phyloP scores from a whole-genome alignment of 2,113 vertebrate genomes.

The Gadus macrocephalus region DNA sequence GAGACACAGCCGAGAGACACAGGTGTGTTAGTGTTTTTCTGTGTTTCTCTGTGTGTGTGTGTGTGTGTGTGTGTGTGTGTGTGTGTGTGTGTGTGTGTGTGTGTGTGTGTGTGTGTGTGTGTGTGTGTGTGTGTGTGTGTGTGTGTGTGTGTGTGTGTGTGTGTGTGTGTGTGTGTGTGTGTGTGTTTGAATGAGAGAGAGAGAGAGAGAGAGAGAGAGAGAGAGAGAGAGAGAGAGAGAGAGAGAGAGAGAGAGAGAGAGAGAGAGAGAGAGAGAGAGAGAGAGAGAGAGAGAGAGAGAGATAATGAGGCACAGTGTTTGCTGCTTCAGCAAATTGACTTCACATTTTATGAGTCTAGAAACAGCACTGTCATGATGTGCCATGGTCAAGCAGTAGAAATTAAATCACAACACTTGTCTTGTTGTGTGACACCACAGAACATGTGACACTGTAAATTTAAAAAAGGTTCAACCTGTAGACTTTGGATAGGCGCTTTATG shows the following conservation, averaged over 20 bases:
- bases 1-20: conserved; percentile 87
- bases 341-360: too few relatives aligned
- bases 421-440: neutral
- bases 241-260: too few relatives aligned
- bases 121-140: neutral
- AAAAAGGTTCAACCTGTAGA: neutral
- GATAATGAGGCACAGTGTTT: too few relatives aligned
- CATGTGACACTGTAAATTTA: neutral
- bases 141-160: neutral
- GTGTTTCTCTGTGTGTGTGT: conserved; percentile 4
- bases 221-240: too few relatives aligned
- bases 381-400: neutral
- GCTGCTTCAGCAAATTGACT: too few relatives aligned
- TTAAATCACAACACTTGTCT: neutral
- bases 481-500: neutral
- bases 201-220: neutral
- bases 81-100: conserved; percentile 3
- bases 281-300: too few relatives aligned
- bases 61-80: neutral
- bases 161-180: neutral
- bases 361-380: neutral
- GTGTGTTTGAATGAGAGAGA: neutral
- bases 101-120: neutral
- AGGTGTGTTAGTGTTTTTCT: conserved; percentile 65
- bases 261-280: too few relatives aligned